These are phyloP conservation scores for Melikaiella ostensackeni DNA, from an alignment of 2,888 invertebrate species.

Conservation along the genomic window DNA sequence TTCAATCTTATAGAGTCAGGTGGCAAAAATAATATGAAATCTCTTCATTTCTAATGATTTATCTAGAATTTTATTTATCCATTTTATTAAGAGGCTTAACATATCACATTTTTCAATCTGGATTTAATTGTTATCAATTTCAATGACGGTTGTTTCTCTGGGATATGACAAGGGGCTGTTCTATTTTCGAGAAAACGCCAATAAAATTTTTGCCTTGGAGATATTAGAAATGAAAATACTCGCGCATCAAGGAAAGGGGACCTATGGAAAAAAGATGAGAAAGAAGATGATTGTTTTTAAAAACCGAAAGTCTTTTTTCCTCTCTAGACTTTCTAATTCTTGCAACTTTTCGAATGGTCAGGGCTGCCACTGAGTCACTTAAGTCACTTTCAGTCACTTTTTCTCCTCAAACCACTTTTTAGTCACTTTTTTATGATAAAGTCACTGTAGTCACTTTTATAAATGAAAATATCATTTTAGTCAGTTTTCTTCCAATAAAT, in stretches of 20 bases:
- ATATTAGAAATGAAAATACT: slow-evolving; percentile 1
- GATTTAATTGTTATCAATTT: not conserved
- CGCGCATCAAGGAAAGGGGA: not conserved
- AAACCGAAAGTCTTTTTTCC: not conserved
- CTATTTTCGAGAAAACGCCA: not conserved
- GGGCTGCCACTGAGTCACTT: too few relatives aligned
- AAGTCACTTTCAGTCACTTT: too few relatives aligned
- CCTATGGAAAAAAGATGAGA: not conserved
- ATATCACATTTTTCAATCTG: not conserved
- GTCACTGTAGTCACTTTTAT: too few relatives aligned
- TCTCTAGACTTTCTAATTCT: not conserved
- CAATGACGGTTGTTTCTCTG: not conserved
- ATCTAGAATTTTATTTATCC: not conserved
- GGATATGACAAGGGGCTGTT: not conserved
- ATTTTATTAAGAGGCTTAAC: slow-evolving; percentile 26
- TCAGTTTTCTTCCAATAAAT: too few relatives aligned
- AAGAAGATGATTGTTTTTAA: not conserved
- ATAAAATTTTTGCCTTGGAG: not conserved
- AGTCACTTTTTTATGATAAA: too few relatives aligned
- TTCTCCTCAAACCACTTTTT: too few relatives aligned
- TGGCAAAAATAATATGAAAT: not conserved
- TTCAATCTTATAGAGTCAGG: too few relatives aligned
- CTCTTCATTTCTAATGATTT: not conserved
- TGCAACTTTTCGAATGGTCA: too few relatives aligned
- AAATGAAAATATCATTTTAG: too few relatives aligned